Conservation (phyloP, 2,797 vertebrate species). For the Gymnoscopelus microlampas region DNA sequence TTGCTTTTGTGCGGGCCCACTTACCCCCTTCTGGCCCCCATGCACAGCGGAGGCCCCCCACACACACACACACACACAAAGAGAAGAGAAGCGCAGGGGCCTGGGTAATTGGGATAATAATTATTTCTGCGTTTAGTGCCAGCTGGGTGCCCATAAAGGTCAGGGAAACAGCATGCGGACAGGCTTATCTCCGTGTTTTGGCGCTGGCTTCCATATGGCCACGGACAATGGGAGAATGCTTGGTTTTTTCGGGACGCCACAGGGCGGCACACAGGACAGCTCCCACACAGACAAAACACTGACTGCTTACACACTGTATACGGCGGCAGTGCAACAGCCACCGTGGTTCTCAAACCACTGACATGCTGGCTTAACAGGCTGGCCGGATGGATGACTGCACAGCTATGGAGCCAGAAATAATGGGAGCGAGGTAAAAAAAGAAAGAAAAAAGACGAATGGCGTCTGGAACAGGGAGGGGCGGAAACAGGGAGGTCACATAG, state of each 20-base stretch:
- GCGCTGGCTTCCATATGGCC: conserved; percentile 80
- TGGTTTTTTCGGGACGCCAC: conserved; percentile 16
- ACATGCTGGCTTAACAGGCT: conserved; percentile 36
- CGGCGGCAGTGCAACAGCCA: conserved; percentile 38
- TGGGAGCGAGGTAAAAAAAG: conserved; percentile 21
- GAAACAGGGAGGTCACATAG: neutral
- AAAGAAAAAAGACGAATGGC: neutral
- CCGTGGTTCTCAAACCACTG: conserved; percentile 31
- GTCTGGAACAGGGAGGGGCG: conserved; percentile 1
- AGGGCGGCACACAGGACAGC: conserved; percentile 64
- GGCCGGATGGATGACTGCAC: conserved; percentile 37
- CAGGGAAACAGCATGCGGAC: conserved; percentile 78
- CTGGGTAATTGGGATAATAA: conserved; percentile 82
- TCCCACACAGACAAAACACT: conserved; percentile 44
- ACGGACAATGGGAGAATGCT: conserved; percentile 69
- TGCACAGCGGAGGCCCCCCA: conserved; percentile 31
- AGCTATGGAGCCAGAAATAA: conserved; percentile 33
- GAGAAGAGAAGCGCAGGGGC: conserved; percentile 60
- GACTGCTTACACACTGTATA: conserved; percentile 63
- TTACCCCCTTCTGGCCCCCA: conserved; percentile 41
- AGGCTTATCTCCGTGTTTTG: conserved; percentile 74
- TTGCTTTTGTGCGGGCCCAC: conserved; percentile 47
- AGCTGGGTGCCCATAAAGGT: conserved; percentile 83
- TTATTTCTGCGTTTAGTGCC: conserved; percentile 81
- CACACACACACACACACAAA: conserved; percentile 47